A percentile compares a stretch with the other conserved stretches of the same genome.
Conservation (phyloP, 2,797 vertebrate species). For the Cyprinella venusta region DNA sequence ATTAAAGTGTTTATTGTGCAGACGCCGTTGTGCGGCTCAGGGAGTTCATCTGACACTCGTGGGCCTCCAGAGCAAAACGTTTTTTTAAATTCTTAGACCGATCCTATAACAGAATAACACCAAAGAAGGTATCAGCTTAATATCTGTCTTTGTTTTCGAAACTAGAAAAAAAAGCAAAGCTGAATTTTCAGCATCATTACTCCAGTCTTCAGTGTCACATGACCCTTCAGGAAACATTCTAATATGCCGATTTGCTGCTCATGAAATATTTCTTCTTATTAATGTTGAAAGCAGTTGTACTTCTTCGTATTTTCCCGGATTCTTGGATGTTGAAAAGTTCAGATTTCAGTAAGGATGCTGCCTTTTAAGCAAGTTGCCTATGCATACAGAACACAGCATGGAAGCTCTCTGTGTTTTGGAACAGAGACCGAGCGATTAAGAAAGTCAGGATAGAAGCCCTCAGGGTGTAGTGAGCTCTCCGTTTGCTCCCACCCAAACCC, state of each 20-base stretch:
- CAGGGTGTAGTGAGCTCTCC: slow-evolving; percentile 4
- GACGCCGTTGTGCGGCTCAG: slow-evolving; percentile 2
- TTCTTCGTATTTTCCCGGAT: background rate
- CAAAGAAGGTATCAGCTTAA: background rate
- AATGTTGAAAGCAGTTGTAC: background rate
- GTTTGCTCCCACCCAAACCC: slow-evolving; percentile 13
- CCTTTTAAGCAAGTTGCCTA: background rate
- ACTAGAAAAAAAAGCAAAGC: background rate
- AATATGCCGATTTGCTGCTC: background rate
- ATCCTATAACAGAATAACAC: slow-evolving; percentile 1
- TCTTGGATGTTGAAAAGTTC: background rate
- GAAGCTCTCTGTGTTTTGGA: background rate
- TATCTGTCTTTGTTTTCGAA: slow-evolving; percentile 4
- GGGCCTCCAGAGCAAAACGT: background rate
- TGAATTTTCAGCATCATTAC: background rate
- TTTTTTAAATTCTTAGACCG: background rate
- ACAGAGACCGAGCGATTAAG: slow-evolving; percentile 4
- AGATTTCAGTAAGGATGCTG: background rate
- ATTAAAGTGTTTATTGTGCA: slow-evolving; percentile 48
- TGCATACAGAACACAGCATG: slow-evolving; percentile 13
- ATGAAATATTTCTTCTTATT: background rate
- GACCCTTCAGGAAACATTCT: background rate
- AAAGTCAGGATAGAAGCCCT: slow-evolving; percentile 2
- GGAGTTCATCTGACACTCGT: slow-evolving; percentile 11
- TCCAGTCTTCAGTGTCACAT: background rate